Evolutionary conservation across 2,113 vertebrate genomes (phyloP).

Genomic region (Antechinus flavipes): DNA sequence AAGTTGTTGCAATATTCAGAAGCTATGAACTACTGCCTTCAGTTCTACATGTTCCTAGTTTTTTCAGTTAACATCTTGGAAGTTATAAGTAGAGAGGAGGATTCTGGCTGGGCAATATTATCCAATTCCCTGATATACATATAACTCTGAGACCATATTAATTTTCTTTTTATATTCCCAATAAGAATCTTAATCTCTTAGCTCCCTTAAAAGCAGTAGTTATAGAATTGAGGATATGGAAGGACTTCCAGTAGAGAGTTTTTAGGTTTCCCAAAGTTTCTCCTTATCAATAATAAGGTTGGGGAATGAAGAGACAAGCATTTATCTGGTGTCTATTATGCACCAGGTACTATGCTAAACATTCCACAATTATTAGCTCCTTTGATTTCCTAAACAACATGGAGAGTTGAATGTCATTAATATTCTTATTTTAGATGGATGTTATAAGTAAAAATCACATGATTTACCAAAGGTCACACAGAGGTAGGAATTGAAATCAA

Average conservation of each 20-base stretch:
- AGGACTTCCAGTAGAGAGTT: background rate
- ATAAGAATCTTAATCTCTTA: background rate
- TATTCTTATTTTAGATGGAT: background rate
- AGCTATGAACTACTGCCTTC: background rate
- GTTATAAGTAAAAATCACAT: background rate
- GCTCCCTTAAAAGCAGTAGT: background rate
- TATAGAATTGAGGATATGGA: background rate
- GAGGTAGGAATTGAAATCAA: background rate
- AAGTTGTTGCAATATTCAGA: background rate
- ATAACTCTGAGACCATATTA: background rate
- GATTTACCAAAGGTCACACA: background rate
- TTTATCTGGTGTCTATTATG: background rate
- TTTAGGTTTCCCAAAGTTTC: background rate
- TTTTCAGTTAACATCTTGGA: background rate
- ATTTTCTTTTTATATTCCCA: background rate
- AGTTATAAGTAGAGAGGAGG: background rate
- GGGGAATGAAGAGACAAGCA: background rate
- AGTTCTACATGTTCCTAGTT: background rate
- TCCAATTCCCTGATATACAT: background rate
- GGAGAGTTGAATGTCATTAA: background rate
- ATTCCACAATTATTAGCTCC: background rate
- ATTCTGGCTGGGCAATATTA: background rate
- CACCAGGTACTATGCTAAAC: background rate
- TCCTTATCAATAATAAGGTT: background rate
- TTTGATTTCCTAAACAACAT: background rate